Evolutionary conservation across 1,140 invertebrate genomes (phyloP), one percentile per base, ranked within the genome.

Genomic region (Drosophila kurseongensis): DNA sequence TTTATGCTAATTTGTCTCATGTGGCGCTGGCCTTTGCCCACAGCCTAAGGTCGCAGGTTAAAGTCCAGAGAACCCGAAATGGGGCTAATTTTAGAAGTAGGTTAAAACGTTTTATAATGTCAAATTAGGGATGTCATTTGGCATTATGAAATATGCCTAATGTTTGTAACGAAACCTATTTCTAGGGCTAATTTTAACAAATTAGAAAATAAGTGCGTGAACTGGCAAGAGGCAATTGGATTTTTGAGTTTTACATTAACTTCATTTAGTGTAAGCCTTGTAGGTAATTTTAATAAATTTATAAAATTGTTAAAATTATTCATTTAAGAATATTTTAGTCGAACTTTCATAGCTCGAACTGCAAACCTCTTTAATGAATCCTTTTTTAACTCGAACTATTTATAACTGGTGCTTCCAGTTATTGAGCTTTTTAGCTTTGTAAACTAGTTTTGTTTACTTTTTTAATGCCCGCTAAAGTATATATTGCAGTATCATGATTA

Each of bases 1-100:
- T 78, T 79, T 83, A 88, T 86, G 83, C 83, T 86, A 86, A 86
- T 86, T 88, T 83, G 75, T 86, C 57, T 78, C 62, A 84, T 69
- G 75, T 89, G 79, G 67, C 73, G 62, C 47, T 75, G 75, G 59
- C 51, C 74, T 80, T 89, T 78, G 14, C 23, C 16, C 48, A 27
- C 14, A 38, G 27, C 38, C 48, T 58, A 74, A 80, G 84, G 84
- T 85, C 63, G 57, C 72, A 80, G 83, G 76, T 75, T 88, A 78
- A 78, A 78, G 61, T 44, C 50, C 40, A 48, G 42, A 41, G 29
- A 36, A 12, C 29, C 54, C 47, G 12, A 41, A 75, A 75, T 59
- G 60, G 36, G 67, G 48, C 68, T 86, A 69, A 82, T 88, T 89
- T 89, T 88, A 56, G 71, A 42, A 51, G 50, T 50, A 47, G 66